A percentile compares a stretch with the other conserved stretches of the same genome.
Evolutionary conservation across 2,888 invertebrate species (phyloP).

Genomic region (Nineta flava): DNA sequence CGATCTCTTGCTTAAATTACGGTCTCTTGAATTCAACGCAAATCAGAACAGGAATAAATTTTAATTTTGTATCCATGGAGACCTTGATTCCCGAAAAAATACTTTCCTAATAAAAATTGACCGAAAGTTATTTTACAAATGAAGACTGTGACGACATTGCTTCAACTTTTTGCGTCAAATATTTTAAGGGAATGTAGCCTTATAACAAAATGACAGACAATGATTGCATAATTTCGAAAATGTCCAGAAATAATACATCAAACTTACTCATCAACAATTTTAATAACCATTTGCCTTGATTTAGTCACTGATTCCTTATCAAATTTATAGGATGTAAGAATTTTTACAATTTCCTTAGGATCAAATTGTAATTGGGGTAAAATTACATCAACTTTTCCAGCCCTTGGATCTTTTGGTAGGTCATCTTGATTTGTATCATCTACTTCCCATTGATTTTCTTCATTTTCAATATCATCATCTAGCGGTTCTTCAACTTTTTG

Average conservation of each 20-base stretch:
- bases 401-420: slow-evolving; percentile 51
- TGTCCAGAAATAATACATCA: too few relatives aligned
- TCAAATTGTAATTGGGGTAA: slow-evolving; percentile 54
- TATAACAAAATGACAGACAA: too few relatives aligned
- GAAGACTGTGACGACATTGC: too few relatives aligned
- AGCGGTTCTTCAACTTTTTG: slow-evolving; percentile 33
- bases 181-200: too few relatives aligned
- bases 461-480: slow-evolving; percentile 20
- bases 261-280: slow-evolving; percentile 33
- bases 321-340: slow-evolving; percentile 34
- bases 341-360: slow-evolving; percentile 34
- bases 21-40: too few relatives aligned
- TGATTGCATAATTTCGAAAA: slow-evolving; percentile 5
- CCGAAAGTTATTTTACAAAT: too few relatives aligned
- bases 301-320: slow-evolving; percentile 34
- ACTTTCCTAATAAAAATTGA: too few relatives aligned
- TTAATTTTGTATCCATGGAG: too few relatives aligned
- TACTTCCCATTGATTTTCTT: slow-evolving; percentile 15
- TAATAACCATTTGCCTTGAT: slow-evolving; percentile 36
- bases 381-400: slow-evolving; percentile 60
- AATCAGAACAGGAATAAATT: too few relatives aligned
- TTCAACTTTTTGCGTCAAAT: too few relatives aligned
- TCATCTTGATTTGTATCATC: slow-evolving; percentile 14
- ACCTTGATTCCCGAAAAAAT: too few relatives aligned
- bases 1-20: too few relatives aligned